Evolutionary conservation across 2,113 vertebrate genomes (phyloP).

Genomic region (Solenodon paradoxus): DNA sequence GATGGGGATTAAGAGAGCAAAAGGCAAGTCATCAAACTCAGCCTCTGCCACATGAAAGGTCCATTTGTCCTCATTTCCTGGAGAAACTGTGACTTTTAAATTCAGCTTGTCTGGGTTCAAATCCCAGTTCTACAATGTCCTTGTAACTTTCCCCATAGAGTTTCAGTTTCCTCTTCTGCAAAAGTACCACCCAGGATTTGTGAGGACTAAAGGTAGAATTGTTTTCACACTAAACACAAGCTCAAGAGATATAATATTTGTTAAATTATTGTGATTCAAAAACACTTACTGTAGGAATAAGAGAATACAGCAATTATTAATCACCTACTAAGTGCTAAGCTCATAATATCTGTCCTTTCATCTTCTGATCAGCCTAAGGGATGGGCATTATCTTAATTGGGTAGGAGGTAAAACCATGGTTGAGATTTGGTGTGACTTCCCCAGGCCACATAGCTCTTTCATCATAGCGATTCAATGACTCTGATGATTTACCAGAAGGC

Average conservation of each 20-base stretch:
- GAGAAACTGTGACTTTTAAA: neutral
- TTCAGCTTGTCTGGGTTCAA: neutral
- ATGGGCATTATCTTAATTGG: neutral
- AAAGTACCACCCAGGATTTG: neutral
- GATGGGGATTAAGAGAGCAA: neutral
- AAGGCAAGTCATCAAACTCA: neutral
- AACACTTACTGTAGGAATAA: neutral
- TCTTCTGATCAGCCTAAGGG: neutral
- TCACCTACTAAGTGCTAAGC: neutral
- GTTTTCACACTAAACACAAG: neutral
- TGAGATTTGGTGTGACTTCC: neutral
- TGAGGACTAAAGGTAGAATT: neutral
- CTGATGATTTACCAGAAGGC: neutral
- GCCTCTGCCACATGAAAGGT: neutral
- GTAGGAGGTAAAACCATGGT: neutral
- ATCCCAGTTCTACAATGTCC: neutral
- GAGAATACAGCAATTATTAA: neutral
- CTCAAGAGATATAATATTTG: neutral
- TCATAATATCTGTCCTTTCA: neutral
- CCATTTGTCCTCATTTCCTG: neutral
- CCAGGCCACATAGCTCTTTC: neutral
- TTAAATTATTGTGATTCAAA: neutral
- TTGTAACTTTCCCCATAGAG: neutral
- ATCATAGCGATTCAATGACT: neutral
- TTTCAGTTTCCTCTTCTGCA: neutral